Percentiles rank a stretch among this genome's conserved stretches.
Evolutionary conservation across 1,140 invertebrate species (phyloP).

Genomic region (Cyclargus thomasi): DNA sequence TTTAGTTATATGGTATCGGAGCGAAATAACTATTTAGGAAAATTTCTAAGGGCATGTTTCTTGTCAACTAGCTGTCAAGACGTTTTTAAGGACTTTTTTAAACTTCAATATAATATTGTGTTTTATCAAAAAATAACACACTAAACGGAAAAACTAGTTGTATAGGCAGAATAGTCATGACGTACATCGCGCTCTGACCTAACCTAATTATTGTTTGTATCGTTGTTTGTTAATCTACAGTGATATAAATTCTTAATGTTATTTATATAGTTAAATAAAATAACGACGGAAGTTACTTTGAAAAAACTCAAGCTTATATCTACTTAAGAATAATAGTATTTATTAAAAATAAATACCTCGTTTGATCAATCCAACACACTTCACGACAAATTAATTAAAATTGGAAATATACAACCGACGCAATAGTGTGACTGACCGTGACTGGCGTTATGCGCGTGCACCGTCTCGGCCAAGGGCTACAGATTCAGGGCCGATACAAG

Average conservation of each 20-base stretch:
- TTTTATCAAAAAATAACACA: too few relatives aligned
- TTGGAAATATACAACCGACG: neutral
- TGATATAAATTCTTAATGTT: neutral
- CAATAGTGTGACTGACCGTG: neutral
- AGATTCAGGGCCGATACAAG: neutral
- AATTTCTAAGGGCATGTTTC: too few relatives aligned
- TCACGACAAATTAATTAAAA: neutral
- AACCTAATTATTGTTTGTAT: neutral
- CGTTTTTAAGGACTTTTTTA: too few relatives aligned
- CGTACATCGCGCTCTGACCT: neutral
- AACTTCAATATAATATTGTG: too few relatives aligned
- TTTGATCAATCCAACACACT: neutral
- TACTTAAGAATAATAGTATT: neutral
- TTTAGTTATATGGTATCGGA: too few relatives aligned
- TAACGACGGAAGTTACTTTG: too few relatives aligned
- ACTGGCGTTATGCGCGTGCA: constrained; percentile 8
- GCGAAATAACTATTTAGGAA: too few relatives aligned
- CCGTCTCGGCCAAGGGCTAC: neutral
- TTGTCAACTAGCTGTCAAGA: too few relatives aligned
- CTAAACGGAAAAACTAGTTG: too few relatives aligned
- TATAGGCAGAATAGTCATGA: neutral
- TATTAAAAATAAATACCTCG: neutral
- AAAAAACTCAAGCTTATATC: neutral
- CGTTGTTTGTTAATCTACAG: neutral
- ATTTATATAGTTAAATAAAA: neutral